Conservation (phyloP, 2,888 invertebrate species). For the Smittia aterrima region DNA sequence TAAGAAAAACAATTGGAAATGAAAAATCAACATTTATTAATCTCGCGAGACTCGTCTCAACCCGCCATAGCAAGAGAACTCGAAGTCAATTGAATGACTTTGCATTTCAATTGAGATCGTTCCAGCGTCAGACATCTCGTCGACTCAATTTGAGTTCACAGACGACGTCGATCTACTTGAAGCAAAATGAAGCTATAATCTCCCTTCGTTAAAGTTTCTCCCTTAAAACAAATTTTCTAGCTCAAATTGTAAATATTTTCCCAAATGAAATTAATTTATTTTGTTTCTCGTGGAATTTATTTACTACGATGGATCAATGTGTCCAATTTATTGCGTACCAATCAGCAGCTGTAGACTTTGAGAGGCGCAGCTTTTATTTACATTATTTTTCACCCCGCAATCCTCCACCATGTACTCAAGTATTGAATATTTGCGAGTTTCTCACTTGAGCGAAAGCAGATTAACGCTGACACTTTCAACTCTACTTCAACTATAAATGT, state of each 20-base stretch:
- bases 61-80: too few relatives aligned
- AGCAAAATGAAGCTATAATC: neutral
- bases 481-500: too few relatives aligned
- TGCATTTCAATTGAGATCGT: too few relatives aligned
- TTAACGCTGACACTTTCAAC: too few relatives aligned
- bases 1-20: conserved; percentile 17
- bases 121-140: neutral
- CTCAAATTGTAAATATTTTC: conserved; percentile 8
- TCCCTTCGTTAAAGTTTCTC: neutral
- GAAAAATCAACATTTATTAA: neutral
- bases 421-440: neutral
- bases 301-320: neutral
- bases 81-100: too few relatives aligned
- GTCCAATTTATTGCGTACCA: neutral
- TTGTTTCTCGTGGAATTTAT: conserved; percentile 1
- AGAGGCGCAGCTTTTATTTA: neutral
- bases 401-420: neutral
- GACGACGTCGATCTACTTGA: neutral
- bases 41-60: neutral
- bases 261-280: neutral
- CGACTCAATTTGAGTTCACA: neutral
- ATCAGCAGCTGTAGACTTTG: neutral
- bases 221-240: neutral
- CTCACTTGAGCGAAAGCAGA: neutral
- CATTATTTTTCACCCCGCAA: neutral